These are phyloP conservation scores for Spisula solida DNA, from an alignment of 2,888 invertebrate genomes.

Conservation along the genomic window DNA sequence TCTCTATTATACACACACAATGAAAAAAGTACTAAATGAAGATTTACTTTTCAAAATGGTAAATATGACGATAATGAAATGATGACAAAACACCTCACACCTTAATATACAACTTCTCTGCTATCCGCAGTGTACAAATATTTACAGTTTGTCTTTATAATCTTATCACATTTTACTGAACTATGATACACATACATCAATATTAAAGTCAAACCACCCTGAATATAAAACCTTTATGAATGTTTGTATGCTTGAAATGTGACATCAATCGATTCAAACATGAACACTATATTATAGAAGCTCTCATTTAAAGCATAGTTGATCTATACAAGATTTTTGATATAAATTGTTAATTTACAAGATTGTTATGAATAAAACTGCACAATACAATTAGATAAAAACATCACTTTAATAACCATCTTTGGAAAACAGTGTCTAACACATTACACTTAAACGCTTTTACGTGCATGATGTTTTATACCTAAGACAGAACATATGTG, in stretches of 20 bases:
- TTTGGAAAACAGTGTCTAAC: too few relatives aligned
- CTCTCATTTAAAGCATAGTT: too few relatives aligned
- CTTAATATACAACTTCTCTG: slow-evolving; percentile 39
- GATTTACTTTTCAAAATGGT: neutral
- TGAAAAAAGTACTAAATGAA: neutral
- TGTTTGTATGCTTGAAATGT: neutral
- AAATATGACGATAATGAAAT: slow-evolving; percentile 13
- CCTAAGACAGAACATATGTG: neutral
- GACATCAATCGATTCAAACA: neutral
- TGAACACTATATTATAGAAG: neutral
- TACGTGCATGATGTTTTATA: neutral
- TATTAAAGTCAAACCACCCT: neutral
- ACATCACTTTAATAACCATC: too few relatives aligned
- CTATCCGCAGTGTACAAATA: slow-evolving; percentile 39
- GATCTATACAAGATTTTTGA: too few relatives aligned
- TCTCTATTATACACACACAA: neutral
- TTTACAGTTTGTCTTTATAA: neutral
- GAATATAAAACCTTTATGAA: neutral
- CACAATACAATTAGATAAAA: too few relatives aligned
- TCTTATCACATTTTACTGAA: neutral
- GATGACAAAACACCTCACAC: slow-evolving; percentile 39
- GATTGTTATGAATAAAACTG: too few relatives aligned
- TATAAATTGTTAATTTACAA: too few relatives aligned
- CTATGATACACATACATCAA: neutral
- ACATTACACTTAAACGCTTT: neutral